Evolutionary conservation across 2,113 vertebrate genomes (phyloP), one percentile per base, ranked within the genome.

Genomic region (Thryonomys swinderianus): DNA sequence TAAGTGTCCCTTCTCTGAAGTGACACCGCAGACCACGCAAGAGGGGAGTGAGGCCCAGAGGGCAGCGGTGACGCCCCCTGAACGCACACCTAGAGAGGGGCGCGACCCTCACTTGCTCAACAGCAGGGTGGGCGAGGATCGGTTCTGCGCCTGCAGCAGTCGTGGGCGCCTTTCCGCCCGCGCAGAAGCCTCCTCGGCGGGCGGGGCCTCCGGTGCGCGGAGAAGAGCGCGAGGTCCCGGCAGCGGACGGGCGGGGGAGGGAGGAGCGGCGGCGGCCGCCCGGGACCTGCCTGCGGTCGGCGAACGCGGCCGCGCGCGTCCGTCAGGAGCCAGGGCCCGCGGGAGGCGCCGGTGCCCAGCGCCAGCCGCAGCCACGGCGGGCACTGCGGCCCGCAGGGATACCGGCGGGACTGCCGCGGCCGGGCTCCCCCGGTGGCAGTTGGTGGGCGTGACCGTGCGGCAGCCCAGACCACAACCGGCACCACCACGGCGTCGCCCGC

Each of bases 261-360:
- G n/a, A n/a, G 98, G 90, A 91, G 97, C 98, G 89, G 99, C 98
- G 98, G 96, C 99, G 99, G 96, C 98, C 99, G 11, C 99, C 99
- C 37, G 92, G 98, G 95, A 99, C 98, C 69, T 98, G 98, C 45
- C 98, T 97, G 9, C 99, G 99, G 1, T 99, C 98, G 3, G 97
- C 96, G 55, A 98, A 99, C 90, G 96, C 97, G 4, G 98, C 98
- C 85, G 10, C 98, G 96, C 0, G 98, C 99, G 98, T 99, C 99
- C 98, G 99, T 99, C 78, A 99, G 97, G 97, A 99, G 99, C 99
- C 99, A 99, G 98, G 99, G 98, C 37, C 98, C 98, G 66, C 99
- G 99, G 96, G 98, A 99, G 93, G 99, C 97, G 0, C 99, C 98
- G 0, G 99, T 99, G 96, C 99, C 99, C 84, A 99, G 98, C 81